These are phyloP conservation scores for Sanderia malayensis DNA, from an alignment of 30 jellyfish, hydroid and myxozoan genomes.

Conservation along the genomic window DNA sequence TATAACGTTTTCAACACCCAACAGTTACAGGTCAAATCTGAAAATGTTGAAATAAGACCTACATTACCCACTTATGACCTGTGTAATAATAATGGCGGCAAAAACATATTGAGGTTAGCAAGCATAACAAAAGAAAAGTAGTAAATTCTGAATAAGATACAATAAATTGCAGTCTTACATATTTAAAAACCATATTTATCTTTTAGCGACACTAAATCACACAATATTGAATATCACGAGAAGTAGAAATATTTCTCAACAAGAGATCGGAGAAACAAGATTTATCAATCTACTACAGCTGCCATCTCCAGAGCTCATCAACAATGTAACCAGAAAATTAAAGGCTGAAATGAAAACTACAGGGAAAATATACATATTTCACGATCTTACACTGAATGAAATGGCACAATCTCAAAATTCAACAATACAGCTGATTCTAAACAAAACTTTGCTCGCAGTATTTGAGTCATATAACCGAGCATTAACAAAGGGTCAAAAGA, in stretches of 20 bases:
- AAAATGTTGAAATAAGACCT: too few relatives aligned
- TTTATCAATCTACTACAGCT: too few relatives aligned
- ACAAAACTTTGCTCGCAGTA: neutral
- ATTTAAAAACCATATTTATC: neutral
- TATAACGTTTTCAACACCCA: too few relatives aligned
- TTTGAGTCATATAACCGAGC: neutral
- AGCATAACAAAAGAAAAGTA: too few relatives aligned
- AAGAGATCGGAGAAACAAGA: neutral
- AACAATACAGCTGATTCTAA: neutral
- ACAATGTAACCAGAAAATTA: neutral
- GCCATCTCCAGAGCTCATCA: neutral
- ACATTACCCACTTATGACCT: too few relatives aligned
- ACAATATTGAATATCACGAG: neutral
- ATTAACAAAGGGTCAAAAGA: neutral
- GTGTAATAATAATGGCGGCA: too few relatives aligned
- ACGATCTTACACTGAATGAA: neutral
- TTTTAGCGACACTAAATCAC: neutral
- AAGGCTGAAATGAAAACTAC: neutral
- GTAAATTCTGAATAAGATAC: too few relatives aligned
- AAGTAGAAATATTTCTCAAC: neutral
- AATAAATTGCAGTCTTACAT: too few relatives aligned
- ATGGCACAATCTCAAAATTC: neutral
- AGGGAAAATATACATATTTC: neutral
- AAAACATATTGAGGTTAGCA: too few relatives aligned
- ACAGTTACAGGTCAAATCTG: too few relatives aligned